A percentile compares a stretch with the other conserved stretches of the same genome.
Conservation (phyloP, 2,888 invertebrate species). For the Sarcophaga variegata region DNA sequence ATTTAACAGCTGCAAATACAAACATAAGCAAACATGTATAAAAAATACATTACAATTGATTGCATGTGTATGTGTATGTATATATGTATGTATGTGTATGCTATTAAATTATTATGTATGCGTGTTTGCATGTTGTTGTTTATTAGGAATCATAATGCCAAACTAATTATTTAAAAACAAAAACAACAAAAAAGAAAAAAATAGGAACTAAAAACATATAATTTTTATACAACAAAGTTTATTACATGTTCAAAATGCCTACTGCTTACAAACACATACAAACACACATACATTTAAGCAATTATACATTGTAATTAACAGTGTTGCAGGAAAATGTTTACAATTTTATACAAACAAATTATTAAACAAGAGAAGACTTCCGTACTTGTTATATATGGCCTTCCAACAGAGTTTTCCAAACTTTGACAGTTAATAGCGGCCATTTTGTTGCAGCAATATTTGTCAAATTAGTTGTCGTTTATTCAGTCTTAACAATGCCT, state of each 20-base stretch:
- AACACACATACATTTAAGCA: background rate
- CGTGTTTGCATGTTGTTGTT: background rate
- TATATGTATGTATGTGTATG: background rate
- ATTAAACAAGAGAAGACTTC: too few relatives aligned
- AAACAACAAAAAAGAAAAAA: background rate
- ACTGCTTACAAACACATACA: background rate
- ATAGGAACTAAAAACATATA: background rate
- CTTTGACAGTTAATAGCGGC: too few relatives aligned
- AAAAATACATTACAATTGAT: background rate
- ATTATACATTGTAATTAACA: background rate
- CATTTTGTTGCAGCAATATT: too few relatives aligned
- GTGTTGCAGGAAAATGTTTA: background rate
- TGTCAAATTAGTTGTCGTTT: too few relatives aligned
- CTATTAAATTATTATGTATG: background rate
- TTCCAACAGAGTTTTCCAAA: too few relatives aligned
- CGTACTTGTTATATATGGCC: too few relatives aligned
- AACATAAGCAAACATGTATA: background rate
- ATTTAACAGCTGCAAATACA: background rate
- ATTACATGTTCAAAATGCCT: background rate
- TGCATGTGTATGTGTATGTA: background rate
- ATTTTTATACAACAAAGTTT: background rate
- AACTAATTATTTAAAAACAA: background rate
- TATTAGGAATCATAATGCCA: background rate
- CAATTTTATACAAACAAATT: too few relatives aligned
- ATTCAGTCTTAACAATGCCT: too few relatives aligned